phyloP scores from a whole-genome alignment of 92 coral and sea anemone genomes.

The Bergia puertoricense region DNA sequence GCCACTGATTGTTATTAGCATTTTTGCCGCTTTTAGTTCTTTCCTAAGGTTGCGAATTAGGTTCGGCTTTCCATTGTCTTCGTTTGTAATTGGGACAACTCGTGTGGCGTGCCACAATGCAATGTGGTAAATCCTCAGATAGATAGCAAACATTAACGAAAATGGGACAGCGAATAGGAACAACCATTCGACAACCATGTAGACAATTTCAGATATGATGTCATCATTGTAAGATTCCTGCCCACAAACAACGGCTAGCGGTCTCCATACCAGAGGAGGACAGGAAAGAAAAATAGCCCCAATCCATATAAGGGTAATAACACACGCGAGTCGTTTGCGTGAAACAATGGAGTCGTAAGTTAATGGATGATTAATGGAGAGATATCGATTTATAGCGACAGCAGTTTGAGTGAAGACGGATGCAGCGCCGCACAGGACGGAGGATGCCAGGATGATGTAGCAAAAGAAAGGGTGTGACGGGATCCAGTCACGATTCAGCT shows the following conservation, averaged over 20 bases:
- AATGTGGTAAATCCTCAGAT: slow-evolving; percentile 45
- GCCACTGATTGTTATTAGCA: slow-evolving; percentile 59
- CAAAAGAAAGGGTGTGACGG: slow-evolving; percentile 47
- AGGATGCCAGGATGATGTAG: slow-evolving; percentile 54
- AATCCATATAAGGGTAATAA: slow-evolving; percentile 41
- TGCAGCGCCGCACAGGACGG: slow-evolving; percentile 60
- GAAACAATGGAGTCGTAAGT: slow-evolving; percentile 48
- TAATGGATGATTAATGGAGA: slow-evolving; percentile 52
- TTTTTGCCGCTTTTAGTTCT: slow-evolving; percentile 60
- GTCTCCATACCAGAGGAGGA: slow-evolving; percentile 65
- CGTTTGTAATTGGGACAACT: slow-evolving; percentile 33
- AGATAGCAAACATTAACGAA: slow-evolving; percentile 45
- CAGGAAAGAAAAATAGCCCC: slow-evolving; percentile 46
- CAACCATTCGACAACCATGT: slow-evolving; percentile 62
- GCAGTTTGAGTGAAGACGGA: slow-evolving; percentile 65
- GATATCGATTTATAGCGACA: slow-evolving; percentile 58
- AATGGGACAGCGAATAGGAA: slow-evolving; percentile 54
- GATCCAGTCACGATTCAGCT: slow-evolving; percentile 43
- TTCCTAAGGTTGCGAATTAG: slow-evolving; percentile 39
- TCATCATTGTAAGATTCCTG: slow-evolving; percentile 44
- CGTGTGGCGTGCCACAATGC: slow-evolving; percentile 52
- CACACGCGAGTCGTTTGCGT: slow-evolving; percentile 16
- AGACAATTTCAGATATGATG: slow-evolving; percentile 43
- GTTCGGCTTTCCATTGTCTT: neutral
- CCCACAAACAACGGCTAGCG: slow-evolving; percentile 54